Evolutionary conservation across 2,113 vertebrate species (phyloP).

Genomic region (Entomyzon cyanotis): DNA sequence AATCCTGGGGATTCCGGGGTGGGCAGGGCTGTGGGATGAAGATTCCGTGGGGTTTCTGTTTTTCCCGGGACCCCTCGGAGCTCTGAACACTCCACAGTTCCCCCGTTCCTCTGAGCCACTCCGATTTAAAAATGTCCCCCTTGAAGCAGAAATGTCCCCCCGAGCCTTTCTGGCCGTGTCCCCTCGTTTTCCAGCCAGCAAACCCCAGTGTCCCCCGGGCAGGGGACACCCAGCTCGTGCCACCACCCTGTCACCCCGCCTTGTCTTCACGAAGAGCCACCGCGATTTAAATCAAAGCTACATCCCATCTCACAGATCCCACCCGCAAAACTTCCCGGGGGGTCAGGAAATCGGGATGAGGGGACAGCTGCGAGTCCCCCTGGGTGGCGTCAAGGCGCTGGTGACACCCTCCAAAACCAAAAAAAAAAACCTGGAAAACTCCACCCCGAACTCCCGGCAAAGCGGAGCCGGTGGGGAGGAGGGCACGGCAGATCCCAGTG

Average conservation of each 20-base stretch:
- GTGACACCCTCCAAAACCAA: rapidly evolving
- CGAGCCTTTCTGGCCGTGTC: rapidly evolving
- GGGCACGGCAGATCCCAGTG: background rate
- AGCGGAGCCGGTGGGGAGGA: background rate
- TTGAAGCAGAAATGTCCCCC: rapidly evolving
- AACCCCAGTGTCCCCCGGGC: background rate
- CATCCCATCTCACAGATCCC: rapidly evolving
- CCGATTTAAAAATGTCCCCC: background rate
- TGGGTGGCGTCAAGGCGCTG: rapidly evolving
- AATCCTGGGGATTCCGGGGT: too few relatives aligned
- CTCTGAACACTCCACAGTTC: background rate
- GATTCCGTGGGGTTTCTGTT: rapidly evolving
- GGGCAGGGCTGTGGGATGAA: background rate
- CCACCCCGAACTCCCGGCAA: rapidly evolving
- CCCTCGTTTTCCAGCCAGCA: background rate
- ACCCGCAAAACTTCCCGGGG: background rate
- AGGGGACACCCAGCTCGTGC: rapidly evolving
- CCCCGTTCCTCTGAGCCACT: background rate
- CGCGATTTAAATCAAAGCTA: background rate
- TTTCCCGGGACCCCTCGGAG: background rate
- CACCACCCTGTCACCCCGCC: background rate
- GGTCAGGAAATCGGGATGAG: background rate
- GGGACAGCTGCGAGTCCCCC: background rate
- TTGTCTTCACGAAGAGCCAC: too few relatives aligned
- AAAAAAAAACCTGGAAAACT: background rate